Base-by-base conservation (phyloP, 2,113 vertebrate genomes). In the Gymnobelideus leadbeateri region DNA sequence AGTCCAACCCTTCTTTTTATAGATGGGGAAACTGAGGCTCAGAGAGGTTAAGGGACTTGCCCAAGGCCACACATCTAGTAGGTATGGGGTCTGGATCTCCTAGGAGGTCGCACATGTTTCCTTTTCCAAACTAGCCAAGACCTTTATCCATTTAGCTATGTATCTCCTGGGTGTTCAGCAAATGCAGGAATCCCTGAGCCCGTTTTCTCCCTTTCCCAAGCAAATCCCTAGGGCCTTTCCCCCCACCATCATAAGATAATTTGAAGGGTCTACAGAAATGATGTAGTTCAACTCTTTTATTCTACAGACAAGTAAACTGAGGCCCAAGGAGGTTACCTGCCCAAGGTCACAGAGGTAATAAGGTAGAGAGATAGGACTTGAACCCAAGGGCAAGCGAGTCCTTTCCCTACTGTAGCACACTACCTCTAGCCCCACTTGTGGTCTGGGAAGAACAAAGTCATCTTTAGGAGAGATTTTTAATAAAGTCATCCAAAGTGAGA, bases 1-100 rank as follows among this genome's bases (percentile, higher is more conserved):
- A 49, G 47, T 49, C 47, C 11, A 68, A 68, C 21, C 55, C 92
- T 92, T 37, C 37, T 12, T 25, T 51, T 91, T 31, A 61, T 10
- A 61, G 37, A 50, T 7, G 1, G 5, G 89, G 89, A 49, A 89
- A 93, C 57, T 6, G 52, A 92, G 91, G 51, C 90, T 55, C 8
- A 23, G 84, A 93, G 61, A 61, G 57, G 95, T 49, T 43, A 26
- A 54, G 90, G 91, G 89, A 51, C 93, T 77, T 55, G 53, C 51
- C 52, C 57, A 23, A 24, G 77, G 31, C 91, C 91, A 95, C 95
- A 49, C 25, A 14, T n/a, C 21, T 10, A 95, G 92, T 84, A 89
- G 43, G 55, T 46, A 49, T n/a, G 68, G 1, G 0, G 16, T 77
- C 68, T 77, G 43, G 68, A 84, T 43, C 68, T 43, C 68, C 68